These are phyloP conservation scores for Gadopsis marmoratus DNA, from an alignment of 2,797 vertebrate genomes.

Conservation along the genomic window DNA sequence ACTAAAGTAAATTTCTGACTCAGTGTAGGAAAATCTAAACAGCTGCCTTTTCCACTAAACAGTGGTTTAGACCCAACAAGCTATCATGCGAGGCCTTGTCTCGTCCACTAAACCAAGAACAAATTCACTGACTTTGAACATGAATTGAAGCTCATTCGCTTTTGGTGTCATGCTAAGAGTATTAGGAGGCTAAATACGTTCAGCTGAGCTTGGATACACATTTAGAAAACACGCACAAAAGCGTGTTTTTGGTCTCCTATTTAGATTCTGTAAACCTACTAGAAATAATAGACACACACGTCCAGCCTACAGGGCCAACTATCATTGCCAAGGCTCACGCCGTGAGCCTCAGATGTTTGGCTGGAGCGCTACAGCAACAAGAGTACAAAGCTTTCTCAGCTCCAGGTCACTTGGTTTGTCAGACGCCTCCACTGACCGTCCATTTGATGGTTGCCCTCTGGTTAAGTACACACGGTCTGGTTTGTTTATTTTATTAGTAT, in stretches of 20 bases:
- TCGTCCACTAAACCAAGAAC: background rate
- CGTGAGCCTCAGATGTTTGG: constrained; percentile 35
- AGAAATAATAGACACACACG: constrained; percentile 11
- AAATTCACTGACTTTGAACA: background rate
- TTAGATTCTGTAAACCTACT: constrained; percentile 4
- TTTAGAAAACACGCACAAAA: background rate
- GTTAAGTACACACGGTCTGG: constrained; percentile 4
- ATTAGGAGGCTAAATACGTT: background rate
- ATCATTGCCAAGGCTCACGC: constrained; percentile 44
- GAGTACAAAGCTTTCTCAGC: constrained; percentile 10
- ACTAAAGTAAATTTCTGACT: constrained; percentile 72
- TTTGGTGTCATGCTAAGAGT: background rate
- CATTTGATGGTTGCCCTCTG: constrained; percentile 17
- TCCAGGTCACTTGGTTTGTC: constrained; percentile 43
- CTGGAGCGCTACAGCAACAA: constrained; percentile 10
- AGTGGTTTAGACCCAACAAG: constrained; percentile 46
- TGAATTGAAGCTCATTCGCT: background rate
- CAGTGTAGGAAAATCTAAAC: constrained; percentile 74
- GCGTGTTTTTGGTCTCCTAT: background rate
- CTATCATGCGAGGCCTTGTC: constrained; percentile 40
- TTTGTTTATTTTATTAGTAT: constrained; percentile 13
- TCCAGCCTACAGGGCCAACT: constrained; percentile 1
- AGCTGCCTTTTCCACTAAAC: constrained; percentile 64
- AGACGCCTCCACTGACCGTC: background rate
- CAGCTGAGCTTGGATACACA: background rate